Percentiles rank a stretch among this genome's conserved stretches.
phyloP scores from a whole-genome alignment of 2,888 invertebrate species.

The Zaprionus lineosus region DNA sequence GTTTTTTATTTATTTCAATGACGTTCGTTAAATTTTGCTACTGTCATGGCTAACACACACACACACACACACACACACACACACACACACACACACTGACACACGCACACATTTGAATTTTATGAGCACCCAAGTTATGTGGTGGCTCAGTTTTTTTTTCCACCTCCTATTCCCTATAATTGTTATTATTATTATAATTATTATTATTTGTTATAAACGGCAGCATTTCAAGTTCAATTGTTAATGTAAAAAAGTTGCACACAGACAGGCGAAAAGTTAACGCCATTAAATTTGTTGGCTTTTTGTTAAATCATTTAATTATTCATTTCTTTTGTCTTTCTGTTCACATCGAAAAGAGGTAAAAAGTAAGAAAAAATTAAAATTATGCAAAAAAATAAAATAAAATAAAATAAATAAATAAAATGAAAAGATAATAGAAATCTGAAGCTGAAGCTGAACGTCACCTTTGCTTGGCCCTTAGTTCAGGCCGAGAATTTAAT shows the following conservation, averaged over 20 bases:
- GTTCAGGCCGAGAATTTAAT: slow-evolving; percentile 45
- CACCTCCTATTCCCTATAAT: slow-evolving; percentile 42
- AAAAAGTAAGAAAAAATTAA: neutral
- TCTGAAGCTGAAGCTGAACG: slow-evolving; percentile 7
- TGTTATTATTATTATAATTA: slow-evolving; percentile 36
- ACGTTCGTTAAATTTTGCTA: slow-evolving; percentile 78
- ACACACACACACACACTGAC: slow-evolving; percentile 1
- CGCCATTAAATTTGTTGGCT: slow-evolving; percentile 38
- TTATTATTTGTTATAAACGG: slow-evolving; percentile 37
- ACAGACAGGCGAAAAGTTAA: slow-evolving; percentile 16
- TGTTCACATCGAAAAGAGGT: slow-evolving; percentile 17
- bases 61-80: slow-evolving; percentile 18
- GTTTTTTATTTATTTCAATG: slow-evolving; percentile 62
- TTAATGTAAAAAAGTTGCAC: slow-evolving; percentile 58
- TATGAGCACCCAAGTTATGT: slow-evolving; percentile 51
- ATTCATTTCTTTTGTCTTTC: slow-evolving; percentile 32
- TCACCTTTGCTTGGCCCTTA: slow-evolving; percentile 50
- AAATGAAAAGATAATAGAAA: neutral
- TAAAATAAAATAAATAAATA: neutral
- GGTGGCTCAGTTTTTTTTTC: slow-evolving; percentile 15
- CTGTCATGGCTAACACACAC: slow-evolving; percentile 75
- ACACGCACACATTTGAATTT: slow-evolving; percentile 24
- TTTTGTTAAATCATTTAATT: slow-evolving; percentile 38
- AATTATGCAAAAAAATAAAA: neutral
- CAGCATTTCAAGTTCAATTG: slow-evolving; percentile 78